These are phyloP conservation scores for Osmerus mordax DNA, from an alignment of 2,113 vertebrate species.

Conservation along the genomic window DNA sequence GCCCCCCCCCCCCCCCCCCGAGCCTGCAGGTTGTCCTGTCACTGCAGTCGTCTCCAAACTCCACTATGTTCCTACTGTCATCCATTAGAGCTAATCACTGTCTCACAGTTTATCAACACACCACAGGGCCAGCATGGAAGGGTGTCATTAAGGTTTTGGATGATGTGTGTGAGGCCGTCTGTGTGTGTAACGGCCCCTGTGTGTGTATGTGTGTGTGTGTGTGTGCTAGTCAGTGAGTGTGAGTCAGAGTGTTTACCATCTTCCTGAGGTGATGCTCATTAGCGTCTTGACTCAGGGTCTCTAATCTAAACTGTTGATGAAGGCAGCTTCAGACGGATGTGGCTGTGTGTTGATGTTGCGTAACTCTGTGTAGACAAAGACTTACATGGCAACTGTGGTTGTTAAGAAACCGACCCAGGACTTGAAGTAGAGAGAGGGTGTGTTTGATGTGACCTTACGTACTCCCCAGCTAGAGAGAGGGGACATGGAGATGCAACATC, in stretches of 20 bases:
- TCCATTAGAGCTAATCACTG: slow-evolving; percentile 4
- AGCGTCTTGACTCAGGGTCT: slow-evolving; percentile 19
- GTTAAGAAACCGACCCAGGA: background rate
- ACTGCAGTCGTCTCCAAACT: no score
- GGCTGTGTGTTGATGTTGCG: slow-evolving; percentile 19
- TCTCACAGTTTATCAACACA: slow-evolving; percentile 36
- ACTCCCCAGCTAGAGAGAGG: no score
- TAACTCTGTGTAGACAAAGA: slow-evolving; percentile 9
- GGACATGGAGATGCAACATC: no score
- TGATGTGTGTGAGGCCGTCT: no score
- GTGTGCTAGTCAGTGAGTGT: background rate
- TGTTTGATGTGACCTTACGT: no score
- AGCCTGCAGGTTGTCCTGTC: no score
- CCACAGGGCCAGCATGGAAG: slow-evolving; percentile 12
- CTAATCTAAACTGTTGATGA: slow-evolving; percentile 27
- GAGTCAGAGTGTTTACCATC: slow-evolving; percentile 15
- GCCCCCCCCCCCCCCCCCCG: no score
- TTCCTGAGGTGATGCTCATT: slow-evolving; percentile 15
- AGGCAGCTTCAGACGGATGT: slow-evolving; percentile 15
- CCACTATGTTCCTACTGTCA: background rate
- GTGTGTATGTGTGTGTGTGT: background rate
- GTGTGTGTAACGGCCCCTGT: background rate
- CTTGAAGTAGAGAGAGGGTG: no score
- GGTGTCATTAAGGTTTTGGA: background rate
- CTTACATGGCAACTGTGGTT: background rate